Conservation (phyloP, 2,888 invertebrate genomes). For the Agriotes lineatus region DNA sequence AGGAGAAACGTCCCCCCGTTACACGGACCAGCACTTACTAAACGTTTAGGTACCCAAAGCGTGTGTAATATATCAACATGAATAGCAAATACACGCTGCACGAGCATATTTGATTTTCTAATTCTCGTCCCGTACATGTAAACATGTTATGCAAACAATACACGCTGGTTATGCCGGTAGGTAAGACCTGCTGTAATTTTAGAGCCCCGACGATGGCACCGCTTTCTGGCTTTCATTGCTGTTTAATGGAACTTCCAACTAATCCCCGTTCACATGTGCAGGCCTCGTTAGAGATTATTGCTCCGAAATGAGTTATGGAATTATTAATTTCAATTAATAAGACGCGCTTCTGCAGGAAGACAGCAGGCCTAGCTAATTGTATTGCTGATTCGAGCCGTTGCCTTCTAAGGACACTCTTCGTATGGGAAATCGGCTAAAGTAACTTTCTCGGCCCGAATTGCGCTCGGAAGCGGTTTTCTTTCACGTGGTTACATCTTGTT, state of each 20-base stretch:
- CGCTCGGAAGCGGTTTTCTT: neutral
- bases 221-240: conserved; percentile 28
- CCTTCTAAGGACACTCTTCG: neutral
- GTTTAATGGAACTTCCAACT: conserved; percentile 25
- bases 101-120: conserved; percentile 41
- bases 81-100: conserved; percentile 32
- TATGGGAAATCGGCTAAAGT: neutral
- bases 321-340: conserved; percentile 15
- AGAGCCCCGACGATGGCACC: conserved; percentile 20
- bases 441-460: neutral
- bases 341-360: neutral
- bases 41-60: conserved; percentile 17
- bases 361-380: neutral
- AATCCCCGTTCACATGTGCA: conserved; percentile 17
- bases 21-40: neutral
- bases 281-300: neutral
- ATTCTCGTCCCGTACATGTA: conserved; percentile 38
- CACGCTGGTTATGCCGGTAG: conserved; percentile 30
- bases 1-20: neutral
- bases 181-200: conserved; percentile 35
- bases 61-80: conserved; percentile 19
- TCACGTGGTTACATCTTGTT: neutral
- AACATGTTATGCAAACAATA: conserved; percentile 39
- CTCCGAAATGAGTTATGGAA: conserved; percentile 7
- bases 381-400: neutral